phyloP scores from a whole-genome alignment of 2,797 vertebrate species.

The Xenopus petersii region DNA sequence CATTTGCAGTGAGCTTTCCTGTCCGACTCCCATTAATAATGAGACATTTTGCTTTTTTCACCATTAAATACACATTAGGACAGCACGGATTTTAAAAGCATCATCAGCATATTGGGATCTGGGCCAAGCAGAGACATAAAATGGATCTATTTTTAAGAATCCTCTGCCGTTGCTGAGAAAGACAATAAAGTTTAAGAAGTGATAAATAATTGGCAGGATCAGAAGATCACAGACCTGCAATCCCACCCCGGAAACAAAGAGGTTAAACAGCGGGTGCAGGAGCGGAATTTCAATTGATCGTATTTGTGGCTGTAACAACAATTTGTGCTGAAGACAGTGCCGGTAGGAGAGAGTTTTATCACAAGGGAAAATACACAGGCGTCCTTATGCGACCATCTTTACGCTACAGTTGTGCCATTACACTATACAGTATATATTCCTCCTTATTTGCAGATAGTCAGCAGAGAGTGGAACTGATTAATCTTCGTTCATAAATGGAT shows the following conservation, averaged over 20 bases:
- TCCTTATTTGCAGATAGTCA: no score
- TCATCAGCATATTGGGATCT: conserved; percentile 59
- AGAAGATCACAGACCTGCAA: conserved; percentile 17
- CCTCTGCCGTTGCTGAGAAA: conserved; percentile 63
- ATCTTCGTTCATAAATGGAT: no score
- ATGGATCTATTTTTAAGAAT: conserved; percentile 61
- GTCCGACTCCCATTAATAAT: no score
- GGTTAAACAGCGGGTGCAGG: conserved; percentile 23
- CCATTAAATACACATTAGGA: conserved; percentile 62
- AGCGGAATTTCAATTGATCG: conserved; percentile 27
- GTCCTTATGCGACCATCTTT: no score
- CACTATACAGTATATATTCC: no score
- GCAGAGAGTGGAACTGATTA: no score
- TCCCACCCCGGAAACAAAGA: conserved; percentile 1
- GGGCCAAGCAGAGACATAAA: conserved; percentile 62
- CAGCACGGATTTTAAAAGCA: conserved; percentile 57
- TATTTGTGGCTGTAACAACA: conserved; percentile 18
- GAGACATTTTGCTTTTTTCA: no score
- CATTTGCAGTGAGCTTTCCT: no score
- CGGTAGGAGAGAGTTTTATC: no score
- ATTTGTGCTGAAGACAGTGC: neutral
- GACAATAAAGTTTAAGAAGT: conserved; percentile 55
- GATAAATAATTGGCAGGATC: conserved; percentile 21
- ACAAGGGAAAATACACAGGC: no score
- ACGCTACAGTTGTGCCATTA: no score